Percentiles rank a stretch among this genome's conserved stretches.
Evolutionary conservation across 2,113 vertebrate species (phyloP).

Genomic region (Phyllopteryx taeniolatus): DNA sequence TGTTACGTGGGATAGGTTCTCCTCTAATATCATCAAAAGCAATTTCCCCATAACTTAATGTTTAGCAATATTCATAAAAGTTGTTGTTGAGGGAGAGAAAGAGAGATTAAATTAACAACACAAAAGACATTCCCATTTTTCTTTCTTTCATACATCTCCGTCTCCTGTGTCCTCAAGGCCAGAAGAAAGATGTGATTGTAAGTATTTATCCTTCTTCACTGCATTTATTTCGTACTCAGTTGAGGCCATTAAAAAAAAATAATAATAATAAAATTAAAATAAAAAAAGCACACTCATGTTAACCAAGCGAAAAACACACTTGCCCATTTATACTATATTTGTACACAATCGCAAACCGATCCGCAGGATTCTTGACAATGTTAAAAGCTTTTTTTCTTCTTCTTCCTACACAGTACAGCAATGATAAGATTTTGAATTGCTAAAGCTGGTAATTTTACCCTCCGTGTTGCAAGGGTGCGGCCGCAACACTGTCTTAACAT

Average conservation of each 20-base stretch:
- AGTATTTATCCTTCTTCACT: not conserved
- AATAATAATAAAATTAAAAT: not conserved
- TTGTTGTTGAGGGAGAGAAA: not conserved
- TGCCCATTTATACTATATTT: conserved; percentile 1
- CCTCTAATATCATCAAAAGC: not conserved
- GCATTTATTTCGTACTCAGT: not conserved
- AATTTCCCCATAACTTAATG: not conserved
- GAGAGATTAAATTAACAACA: not conserved
- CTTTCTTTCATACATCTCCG: not conserved
- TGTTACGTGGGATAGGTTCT: not conserved
- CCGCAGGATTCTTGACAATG: conserved; percentile 13
- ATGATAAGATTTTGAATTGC: conserved; percentile 9
- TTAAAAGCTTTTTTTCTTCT: conserved; percentile 11
- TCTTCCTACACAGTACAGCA: conserved; percentile 16
- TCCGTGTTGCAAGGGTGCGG: conserved; percentile 37
- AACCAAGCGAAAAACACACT: conserved; percentile 12
- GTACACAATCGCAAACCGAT: conserved; percentile 19
- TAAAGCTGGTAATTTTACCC: not conserved
- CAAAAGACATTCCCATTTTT: not conserved
- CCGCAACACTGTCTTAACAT: conserved; percentile 39
- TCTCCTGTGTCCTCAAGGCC: conserved; percentile 11
- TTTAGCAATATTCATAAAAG: not conserved
- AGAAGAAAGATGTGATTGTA: not conserved
- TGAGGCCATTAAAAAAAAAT: not conserved
- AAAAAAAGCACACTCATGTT: conserved; percentile 7